Evolutionary conservation across 2,113 vertebrate genomes (phyloP).

Genomic region (Pseudonaja textilis): DNA sequence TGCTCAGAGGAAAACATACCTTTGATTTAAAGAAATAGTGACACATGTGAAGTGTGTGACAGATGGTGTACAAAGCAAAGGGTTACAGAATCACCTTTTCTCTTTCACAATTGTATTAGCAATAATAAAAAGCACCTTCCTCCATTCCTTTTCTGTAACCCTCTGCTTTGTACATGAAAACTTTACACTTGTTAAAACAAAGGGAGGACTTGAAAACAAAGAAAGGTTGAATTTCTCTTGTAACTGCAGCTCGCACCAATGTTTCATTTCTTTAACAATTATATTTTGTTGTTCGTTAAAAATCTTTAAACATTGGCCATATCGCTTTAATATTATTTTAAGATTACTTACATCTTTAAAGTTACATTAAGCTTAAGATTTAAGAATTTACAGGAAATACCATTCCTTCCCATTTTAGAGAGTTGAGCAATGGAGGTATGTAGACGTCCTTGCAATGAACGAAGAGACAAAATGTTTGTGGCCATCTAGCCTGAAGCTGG

Average conservation of each 20-base stretch:
- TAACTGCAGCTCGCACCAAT: neutral
- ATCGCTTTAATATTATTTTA: neutral
- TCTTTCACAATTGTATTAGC: neutral
- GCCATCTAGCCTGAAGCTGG: constrained; percentile 18
- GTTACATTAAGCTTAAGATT: neutral
- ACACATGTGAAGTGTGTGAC: neutral
- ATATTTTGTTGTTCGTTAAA: neutral
- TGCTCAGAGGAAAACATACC: neutral
- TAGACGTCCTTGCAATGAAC: constrained; percentile 1
- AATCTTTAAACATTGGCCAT: neutral
- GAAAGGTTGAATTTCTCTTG: neutral
- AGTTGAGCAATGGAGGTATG: constrained; percentile 6
- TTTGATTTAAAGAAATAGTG: neutral
- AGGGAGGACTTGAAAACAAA: neutral
- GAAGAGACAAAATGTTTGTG: constrained; percentile 15
- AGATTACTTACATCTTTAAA: neutral
- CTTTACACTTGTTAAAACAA: neutral
- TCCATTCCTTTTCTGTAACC: neutral
- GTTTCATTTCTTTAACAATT: neutral
- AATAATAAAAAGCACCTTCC: neutral
- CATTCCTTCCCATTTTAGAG: constrained; percentile 16
- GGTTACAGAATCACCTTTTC: neutral
- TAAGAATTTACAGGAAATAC: constrained; percentile 12
- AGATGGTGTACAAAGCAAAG: neutral
- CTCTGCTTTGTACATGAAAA: neutral